A percentile compares a stretch with the other conserved stretches of the same genome.
Evolutionary conservation across 2,888 invertebrate genomes (phyloP).

Genomic region (Anoncus sp.): DNA sequence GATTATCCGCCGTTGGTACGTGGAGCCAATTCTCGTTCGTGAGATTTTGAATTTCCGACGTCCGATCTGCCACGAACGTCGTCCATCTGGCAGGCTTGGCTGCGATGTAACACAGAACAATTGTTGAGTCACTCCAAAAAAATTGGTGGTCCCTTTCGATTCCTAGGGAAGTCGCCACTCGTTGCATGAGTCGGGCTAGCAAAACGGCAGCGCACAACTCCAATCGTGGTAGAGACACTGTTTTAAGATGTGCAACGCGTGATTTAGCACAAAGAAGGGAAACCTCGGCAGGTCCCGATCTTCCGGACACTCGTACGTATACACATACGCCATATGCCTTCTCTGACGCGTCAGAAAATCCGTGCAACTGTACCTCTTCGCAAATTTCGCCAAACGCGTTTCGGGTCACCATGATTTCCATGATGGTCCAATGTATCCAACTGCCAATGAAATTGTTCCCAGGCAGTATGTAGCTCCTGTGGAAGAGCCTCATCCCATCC

Average conservation of each 20-base stretch:
- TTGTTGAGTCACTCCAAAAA: slow-evolving; percentile 38
- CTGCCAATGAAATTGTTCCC: slow-evolving; percentile 13
- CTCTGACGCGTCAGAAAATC: slow-evolving; percentile 24
- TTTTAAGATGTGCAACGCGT: no score
- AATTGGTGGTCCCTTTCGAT: background rate
- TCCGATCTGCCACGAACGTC: slow-evolving; percentile 38
- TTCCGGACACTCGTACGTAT: background rate
- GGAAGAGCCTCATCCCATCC: slow-evolving; percentile 46
- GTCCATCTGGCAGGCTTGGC: slow-evolving; percentile 19
- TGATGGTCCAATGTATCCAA: slow-evolving; percentile 14
- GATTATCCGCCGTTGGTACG: slow-evolving; percentile 67
- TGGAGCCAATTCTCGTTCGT: slow-evolving; percentile 30
- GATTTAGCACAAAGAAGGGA: slow-evolving; percentile 14
- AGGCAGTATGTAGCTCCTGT: slow-evolving; percentile 1
- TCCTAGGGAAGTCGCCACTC: background rate
- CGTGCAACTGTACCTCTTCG: slow-evolving; percentile 13
- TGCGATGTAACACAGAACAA: slow-evolving; percentile 27
- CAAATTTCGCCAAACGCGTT: background rate
- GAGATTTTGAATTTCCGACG: slow-evolving; percentile 30
- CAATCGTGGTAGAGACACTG: no score
- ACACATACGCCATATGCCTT: slow-evolving; percentile 32
- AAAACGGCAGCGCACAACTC: slow-evolving; percentile 20
- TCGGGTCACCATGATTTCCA: slow-evolving; percentile 39
- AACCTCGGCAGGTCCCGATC: background rate
- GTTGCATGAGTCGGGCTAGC: slow-evolving; percentile 3